A percentile compares a stretch with the other conserved stretches of the same genome.
phyloP scores from a whole-genome alignment of 1,140 invertebrate species.

The Solen grandis region DNA sequence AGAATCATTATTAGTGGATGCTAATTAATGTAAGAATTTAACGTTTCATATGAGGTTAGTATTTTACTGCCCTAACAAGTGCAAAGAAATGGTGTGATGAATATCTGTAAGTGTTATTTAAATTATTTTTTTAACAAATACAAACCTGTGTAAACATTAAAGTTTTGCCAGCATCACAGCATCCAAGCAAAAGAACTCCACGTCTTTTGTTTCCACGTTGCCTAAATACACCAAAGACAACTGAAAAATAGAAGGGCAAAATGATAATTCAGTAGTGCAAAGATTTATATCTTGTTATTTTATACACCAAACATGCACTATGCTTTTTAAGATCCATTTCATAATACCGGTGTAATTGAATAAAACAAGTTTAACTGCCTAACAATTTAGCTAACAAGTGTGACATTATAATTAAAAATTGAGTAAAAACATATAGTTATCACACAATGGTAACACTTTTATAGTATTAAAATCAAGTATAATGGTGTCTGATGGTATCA shows the following conservation, averaged over 20 bases:
- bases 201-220: conserved; percentile 75
- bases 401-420: background rate
- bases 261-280: background rate
- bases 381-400: background rate
- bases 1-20: no score
- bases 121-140: no score
- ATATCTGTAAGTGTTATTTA: no score
- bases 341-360: background rate
- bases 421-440: no score
- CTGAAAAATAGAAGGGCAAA: conserved; percentile 52
- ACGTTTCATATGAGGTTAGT: no score
- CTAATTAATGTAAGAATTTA: no score
- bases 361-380: background rate
- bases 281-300: conserved; percentile 14
- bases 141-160: conserved; percentile 86
- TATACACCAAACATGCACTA: background rate
- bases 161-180: conserved; percentile 94
- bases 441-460: no score
- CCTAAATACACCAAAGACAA: conserved; percentile 55
- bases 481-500: no score
- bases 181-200: conserved; percentile 89
- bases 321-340: background rate
- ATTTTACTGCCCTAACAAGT: no score
- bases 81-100: no score
- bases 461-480: no score